Evolutionary conservation across 2,888 invertebrate genomes (phyloP).

Genomic region (Limenitis camilla): DNA sequence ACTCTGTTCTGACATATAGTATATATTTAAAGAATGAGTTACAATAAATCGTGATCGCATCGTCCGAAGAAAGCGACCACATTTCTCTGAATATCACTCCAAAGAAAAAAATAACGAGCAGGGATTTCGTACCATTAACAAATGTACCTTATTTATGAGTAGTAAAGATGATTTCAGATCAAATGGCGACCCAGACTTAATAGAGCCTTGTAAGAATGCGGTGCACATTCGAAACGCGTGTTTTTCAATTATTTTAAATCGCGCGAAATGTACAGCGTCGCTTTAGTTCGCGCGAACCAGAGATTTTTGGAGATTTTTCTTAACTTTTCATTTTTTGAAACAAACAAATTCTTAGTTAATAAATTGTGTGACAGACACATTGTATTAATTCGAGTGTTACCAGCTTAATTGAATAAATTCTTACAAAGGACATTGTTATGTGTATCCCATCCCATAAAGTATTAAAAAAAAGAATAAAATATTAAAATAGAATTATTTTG

Average conservation of each 20-base stretch:
- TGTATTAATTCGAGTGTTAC: too few species aligned
- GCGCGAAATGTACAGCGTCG: slow-evolving; percentile 35
- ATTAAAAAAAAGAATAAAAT: too few species aligned
- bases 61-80: slow-evolving; percentile 35
- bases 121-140: slow-evolving; percentile 19
- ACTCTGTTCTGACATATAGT: too few species aligned
- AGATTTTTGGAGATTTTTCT: slow-evolving; percentile 26
- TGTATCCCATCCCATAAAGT: too few species aligned
- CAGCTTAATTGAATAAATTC: too few species aligned
- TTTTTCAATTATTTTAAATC: slow-evolving; percentile 55
- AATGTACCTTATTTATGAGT: slow-evolving; percentile 7
- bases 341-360: neutral
- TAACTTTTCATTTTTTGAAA: slow-evolving; percentile 1
- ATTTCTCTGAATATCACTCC: slow-evolving; percentile 43
- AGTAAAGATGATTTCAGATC: slow-evolving; percentile 14
- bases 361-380: too few species aligned
- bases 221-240: slow-evolving; percentile 43
- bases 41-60: slow-evolving; percentile 33
- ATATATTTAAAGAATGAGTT: neutral
- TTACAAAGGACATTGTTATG: too few species aligned
- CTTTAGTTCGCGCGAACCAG: slow-evolving; percentile 25
- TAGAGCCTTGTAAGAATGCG: slow-evolving; percentile 51
- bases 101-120: slow-evolving; percentile 47
- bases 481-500: too few species aligned
- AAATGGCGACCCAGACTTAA: slow-evolving; percentile 32